Percentiles rank a stretch among this genome's conserved stretches.
phyloP scores from a whole-genome alignment of 2,888 invertebrate species.

The Podotricha telesiphe region DNA sequence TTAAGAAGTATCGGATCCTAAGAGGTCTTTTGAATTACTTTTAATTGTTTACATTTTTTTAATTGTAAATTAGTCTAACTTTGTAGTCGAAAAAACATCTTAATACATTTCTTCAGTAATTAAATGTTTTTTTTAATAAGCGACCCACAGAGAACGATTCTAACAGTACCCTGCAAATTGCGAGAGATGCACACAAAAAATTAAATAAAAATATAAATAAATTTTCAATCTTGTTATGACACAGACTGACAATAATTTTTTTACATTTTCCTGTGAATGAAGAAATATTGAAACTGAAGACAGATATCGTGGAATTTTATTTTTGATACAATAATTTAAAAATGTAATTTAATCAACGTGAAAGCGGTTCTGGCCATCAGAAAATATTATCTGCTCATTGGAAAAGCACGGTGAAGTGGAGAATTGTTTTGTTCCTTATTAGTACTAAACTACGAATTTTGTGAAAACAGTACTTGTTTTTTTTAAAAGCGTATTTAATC shows the following conservation, averaged over 20 bases:
- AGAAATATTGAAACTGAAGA: constrained; percentile 12
- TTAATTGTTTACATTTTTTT: too few relatives aligned
- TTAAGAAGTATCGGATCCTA: too few relatives aligned
- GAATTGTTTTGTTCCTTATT: background rate
- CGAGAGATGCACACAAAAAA: too few relatives aligned
- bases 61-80: too few relatives aligned
- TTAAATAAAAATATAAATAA: background rate
- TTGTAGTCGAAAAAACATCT: too few relatives aligned
- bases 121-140: too few relatives aligned
- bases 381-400: constrained; percentile 13
- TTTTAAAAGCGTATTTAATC: too few relatives aligned
- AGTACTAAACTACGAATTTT: background rate
- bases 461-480: background rate
- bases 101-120: too few relatives aligned
- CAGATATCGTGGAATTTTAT: background rate
- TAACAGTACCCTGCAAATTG: too few relatives aligned
- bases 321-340: background rate
- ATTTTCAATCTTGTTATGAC: background rate
- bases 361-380: constrained; percentile 3
- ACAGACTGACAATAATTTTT: background rate
- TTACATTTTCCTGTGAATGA: background rate
- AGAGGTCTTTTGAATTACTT: too few relatives aligned
- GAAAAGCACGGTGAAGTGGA: background rate
- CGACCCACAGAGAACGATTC: too few relatives aligned
- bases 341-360: constrained; percentile 4